Percentiles rank a stretch among this genome's conserved stretches.
Evolutionary conservation across 2,888 invertebrate genomes (phyloP).

Genomic region (Hydrotaea diabolus): DNA sequence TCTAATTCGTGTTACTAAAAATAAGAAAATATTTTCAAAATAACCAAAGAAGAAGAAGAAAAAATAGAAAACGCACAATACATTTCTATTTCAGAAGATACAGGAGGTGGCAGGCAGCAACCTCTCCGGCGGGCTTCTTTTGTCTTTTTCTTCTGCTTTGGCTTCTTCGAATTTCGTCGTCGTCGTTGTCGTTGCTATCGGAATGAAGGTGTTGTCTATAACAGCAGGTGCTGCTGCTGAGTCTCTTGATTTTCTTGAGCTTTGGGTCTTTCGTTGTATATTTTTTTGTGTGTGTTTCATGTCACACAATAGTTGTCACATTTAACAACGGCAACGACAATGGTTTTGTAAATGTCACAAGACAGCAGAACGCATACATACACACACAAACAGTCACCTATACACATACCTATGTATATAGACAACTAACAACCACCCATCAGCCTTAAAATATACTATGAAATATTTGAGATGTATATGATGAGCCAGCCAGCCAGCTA

Average conservation of each 20-base stretch:
- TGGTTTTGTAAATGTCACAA: slow-evolving; percentile 31
- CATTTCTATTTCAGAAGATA: neutral
- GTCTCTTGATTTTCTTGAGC: slow-evolving; percentile 4
- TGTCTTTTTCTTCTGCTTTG: neutral
- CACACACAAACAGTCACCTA: neutral
- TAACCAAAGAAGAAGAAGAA: too few relatives aligned
- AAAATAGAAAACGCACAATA: neutral
- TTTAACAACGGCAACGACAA: slow-evolving; percentile 35
- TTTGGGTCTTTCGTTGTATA: too few relatives aligned
- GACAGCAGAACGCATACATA: too few relatives aligned
- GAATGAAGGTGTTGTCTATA: slow-evolving; percentile 45
- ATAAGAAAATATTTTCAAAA: too few relatives aligned
- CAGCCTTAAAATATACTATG: slow-evolving; percentile 10
- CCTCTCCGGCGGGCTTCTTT: neutral
- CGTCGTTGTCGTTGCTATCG: neutral
- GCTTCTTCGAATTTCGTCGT: slow-evolving; percentile 3
- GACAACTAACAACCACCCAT: neutral
- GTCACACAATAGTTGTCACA: slow-evolving; percentile 51
- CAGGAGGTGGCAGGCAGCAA: neutral
- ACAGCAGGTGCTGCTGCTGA: slow-evolving; percentile 54
- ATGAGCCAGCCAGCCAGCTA: neutral
- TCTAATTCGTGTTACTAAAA: slow-evolving; percentile 1
- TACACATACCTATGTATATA: neutral
- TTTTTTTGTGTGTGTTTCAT: slow-evolving; percentile 2
- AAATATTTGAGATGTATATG: neutral